Percentiles rank a stretch among this genome's conserved stretches.
Evolutionary conservation across 2,888 invertebrate genomes (phyloP).

Genomic region (Pheosia gnoma): DNA sequence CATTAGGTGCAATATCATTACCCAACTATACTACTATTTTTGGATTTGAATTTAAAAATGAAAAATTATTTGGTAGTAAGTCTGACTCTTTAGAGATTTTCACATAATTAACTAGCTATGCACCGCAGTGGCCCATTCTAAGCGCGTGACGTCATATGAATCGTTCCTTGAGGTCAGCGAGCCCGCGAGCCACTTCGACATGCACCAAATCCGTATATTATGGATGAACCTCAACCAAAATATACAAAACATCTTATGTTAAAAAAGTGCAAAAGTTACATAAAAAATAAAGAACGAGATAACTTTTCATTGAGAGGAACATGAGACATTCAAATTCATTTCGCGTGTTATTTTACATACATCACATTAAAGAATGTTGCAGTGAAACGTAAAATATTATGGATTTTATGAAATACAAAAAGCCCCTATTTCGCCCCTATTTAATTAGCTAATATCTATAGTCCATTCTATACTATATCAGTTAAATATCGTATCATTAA

Average conservation of each 20-base stretch:
- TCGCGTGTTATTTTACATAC: slow-evolving; percentile 39
- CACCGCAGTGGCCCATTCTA: slow-evolving; percentile 42
- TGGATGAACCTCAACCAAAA: slow-evolving; percentile 57
- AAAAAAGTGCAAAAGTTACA: slow-evolving; percentile 50
- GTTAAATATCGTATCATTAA: slow-evolving; percentile 63
- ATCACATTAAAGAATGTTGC: slow-evolving; percentile 49
- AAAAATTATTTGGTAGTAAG: slow-evolving; percentile 58
- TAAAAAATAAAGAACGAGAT: slow-evolving; percentile 48
- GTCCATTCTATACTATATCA: slow-evolving; percentile 71
- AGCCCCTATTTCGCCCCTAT: slow-evolving; percentile 75
- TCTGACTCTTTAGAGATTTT: slow-evolving; percentile 33
- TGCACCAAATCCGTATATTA: slow-evolving; percentile 42
- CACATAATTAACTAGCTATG: slow-evolving; percentile 50
- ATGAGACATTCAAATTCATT: slow-evolving; percentile 45
- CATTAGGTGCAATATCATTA: slow-evolving; percentile 60
- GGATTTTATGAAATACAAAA: slow-evolving; percentile 50
- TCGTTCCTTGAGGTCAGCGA: slow-evolving; percentile 12
- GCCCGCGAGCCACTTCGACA: slow-evolving; percentile 31
- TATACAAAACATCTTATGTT: slow-evolving; percentile 61
- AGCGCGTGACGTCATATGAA: background rate
- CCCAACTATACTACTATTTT: slow-evolving; percentile 58
- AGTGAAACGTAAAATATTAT: slow-evolving; percentile 29
- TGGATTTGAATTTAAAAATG: slow-evolving; percentile 49
- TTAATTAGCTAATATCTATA: slow-evolving; percentile 76
- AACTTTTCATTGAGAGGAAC: slow-evolving; percentile 54